Evolutionary conservation across 2,888 invertebrate genomes (phyloP), one percentile per base, ranked within the genome.

Genomic region (Gryllus longicercus): DNA sequence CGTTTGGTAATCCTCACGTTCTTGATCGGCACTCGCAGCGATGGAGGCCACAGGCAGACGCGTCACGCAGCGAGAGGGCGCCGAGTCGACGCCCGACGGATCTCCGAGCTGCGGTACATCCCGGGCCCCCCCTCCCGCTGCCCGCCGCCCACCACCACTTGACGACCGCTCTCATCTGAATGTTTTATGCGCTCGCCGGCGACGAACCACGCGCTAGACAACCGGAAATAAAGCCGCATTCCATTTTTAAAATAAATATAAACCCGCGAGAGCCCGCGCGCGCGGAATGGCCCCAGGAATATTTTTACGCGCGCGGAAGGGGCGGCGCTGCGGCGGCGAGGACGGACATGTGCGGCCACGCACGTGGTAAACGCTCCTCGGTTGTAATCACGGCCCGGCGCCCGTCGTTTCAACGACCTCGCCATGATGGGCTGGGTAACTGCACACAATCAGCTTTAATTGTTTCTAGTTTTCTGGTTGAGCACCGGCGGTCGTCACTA

Each of bases 371-470:
- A 63, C 63, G n/a, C 63, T 16, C 63, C n/a, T 63, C 16, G 16
- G n/a, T n/a, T n/a, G 63, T 63, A 63, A 63, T 63, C 63, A 63
- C 63, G 11, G n/a, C 63, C n/a, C n/a, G 38, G 38, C 38, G 63
- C 63, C 63, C 63, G 63, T n/a, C 63, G n/a, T 63, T 63, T 0
- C n/a, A 63, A 63, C 16, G 63, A 63, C 63, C 63, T n/a, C 14
- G 14, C 63, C 63, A 63, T 63, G 63, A 63, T 63, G 63, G 16
- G 63, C 63, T 63, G 63, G 63, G 63, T 63, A 63, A 63, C 63
- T 63, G 63, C 63, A 63, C 63, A 63, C 63, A 63, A 63, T 63
- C 63, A 63, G 63, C 63, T 63, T 63, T 63, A 63, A 63, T 63
- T 63, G 63, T 63, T 63, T 14, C 63, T 63, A 63, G 63, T 63